Base-by-base conservation (phyloP, 2,113 vertebrate genomes). In the Percopsis transmontana region DNA sequence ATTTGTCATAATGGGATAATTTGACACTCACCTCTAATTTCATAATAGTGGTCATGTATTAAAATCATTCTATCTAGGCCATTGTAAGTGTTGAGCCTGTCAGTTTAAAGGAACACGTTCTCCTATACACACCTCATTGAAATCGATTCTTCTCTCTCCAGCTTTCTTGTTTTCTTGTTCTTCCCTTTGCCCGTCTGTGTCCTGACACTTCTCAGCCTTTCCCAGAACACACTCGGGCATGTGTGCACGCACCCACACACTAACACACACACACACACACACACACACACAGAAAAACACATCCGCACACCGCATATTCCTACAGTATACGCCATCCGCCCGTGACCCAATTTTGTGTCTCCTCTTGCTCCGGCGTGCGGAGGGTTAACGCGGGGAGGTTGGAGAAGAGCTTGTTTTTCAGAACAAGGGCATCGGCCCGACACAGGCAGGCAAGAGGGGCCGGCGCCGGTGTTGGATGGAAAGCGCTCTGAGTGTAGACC, bases 321-420 rank as follows among this genome's bases (percentile, higher is more conserved):
- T 45, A 0, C 38, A 53, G 67, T 58, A 57, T 13, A 39, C 69
- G 64, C 70, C 66, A 33, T 75, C 66, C 76, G 83, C 70, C 74
- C 70, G 1, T 86, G 83, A 88, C 83, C 87, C 77, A 88, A 58
- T 83, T 89, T 77, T 64, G 72, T 33, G 0, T 76, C 62, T 72
- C 74, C 38, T 76, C 70, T 65, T n/a, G 55, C 66, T 84, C 60
- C 72, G 68, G 68, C 72, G 64, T 7, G n/a, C 62, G 59, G 70
- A n/a, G 58, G 62, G 45, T 79, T 79, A 78, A 77, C 24, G 27
- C 47, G 18, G 41, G 62, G 69, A 72, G 61, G 58, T 38, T 65
- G 41, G 58, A 66, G 41, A 47, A 62, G 72, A 65, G 74, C 63
- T 56, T 12, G 56, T 70, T 68, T 57, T 58, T 77, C 45, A 66